Conservation (phyloP, 2,888 invertebrate species). For the Dastarcus helophoroides region DNA sequence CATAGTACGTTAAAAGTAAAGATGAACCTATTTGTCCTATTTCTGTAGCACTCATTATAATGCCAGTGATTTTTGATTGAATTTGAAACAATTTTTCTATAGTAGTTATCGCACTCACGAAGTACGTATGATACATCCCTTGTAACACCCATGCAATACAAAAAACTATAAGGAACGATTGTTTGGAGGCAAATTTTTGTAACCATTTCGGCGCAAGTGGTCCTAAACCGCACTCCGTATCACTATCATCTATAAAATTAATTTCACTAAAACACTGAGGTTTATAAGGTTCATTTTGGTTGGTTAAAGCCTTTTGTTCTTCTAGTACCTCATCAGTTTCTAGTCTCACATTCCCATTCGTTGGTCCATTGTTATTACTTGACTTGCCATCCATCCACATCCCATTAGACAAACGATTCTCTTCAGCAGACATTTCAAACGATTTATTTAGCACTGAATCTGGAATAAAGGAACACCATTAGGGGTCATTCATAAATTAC, state of each 20-base stretch:
- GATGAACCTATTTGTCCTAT: conserved; percentile 89
- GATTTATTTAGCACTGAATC: no score
- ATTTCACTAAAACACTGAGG: conserved; percentile 26
- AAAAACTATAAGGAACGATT: conserved; percentile 80
- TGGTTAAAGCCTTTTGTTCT: conserved; percentile 31
- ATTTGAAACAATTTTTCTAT: conserved; percentile 87
- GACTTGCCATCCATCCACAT: conserved; percentile 15
- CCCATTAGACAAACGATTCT: conserved; percentile 3
- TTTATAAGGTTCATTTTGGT: conserved; percentile 23
- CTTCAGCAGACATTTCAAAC: conserved; percentile 2
- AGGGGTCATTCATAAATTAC: no score
- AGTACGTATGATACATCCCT: conserved; percentile 91
- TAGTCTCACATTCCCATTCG: conserved; percentile 25
- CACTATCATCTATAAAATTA: conserved; percentile 35
- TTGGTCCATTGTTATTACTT: conserved; percentile 32
- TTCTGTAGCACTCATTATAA: conserved; percentile 82
- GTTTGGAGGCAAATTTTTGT: conserved; percentile 73
- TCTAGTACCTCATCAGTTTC: conserved; percentile 25
- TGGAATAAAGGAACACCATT: no score
- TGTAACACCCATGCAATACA: conserved; percentile 76
- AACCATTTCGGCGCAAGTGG: conserved; percentile 65
- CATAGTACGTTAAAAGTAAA: conserved; percentile 76
- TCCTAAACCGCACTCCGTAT: conserved; percentile 67
- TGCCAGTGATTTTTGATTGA: conserved; percentile 82
- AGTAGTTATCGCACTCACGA: conserved; percentile 87